phyloP scores from a whole-genome alignment of 2,113 vertebrate species.

The Myanophis thanlyinensis region DNA sequence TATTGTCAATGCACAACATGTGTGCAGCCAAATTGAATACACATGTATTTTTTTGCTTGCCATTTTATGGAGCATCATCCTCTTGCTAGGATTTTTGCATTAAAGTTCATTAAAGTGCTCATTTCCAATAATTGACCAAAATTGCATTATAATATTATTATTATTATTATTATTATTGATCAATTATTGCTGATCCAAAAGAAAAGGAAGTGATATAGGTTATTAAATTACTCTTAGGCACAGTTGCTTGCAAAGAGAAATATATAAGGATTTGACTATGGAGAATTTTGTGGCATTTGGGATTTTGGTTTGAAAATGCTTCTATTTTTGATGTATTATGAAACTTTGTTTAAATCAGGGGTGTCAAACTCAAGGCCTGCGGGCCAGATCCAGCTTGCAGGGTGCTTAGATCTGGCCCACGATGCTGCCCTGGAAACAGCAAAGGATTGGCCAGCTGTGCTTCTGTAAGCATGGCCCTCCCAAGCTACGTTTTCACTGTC shows the following conservation, averaged over 20 bases:
- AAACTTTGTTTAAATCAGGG: background rate
- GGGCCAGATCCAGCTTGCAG: too few relatives aligned
- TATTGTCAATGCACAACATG: too few relatives aligned
- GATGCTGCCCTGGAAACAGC: too few relatives aligned
- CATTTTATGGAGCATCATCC: background rate
- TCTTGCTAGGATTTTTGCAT: background rate
- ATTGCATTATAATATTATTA: too few relatives aligned
- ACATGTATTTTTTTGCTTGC: background rate
- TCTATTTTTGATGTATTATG: background rate
- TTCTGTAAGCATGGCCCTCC: too few relatives aligned
- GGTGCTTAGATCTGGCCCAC: too few relatives aligned
- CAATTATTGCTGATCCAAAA: background rate
- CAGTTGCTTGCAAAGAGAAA: background rate
- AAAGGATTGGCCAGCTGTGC: too few relatives aligned
- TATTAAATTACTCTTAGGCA: background rate
- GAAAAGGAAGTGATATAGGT: background rate
- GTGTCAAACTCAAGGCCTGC: too few relatives aligned
- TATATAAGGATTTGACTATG: background rate
- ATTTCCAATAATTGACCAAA: background rate
- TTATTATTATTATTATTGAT: background rate
- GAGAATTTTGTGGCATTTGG: background rate
- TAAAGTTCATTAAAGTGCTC: background rate
- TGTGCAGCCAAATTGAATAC: too few relatives aligned
- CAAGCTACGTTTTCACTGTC: too few relatives aligned
- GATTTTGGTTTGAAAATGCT: background rate